Evolutionary conservation across 2,888 invertebrate species (phyloP), one percentile per base, ranked within the genome.

Genomic region (Altica lythri): DNA sequence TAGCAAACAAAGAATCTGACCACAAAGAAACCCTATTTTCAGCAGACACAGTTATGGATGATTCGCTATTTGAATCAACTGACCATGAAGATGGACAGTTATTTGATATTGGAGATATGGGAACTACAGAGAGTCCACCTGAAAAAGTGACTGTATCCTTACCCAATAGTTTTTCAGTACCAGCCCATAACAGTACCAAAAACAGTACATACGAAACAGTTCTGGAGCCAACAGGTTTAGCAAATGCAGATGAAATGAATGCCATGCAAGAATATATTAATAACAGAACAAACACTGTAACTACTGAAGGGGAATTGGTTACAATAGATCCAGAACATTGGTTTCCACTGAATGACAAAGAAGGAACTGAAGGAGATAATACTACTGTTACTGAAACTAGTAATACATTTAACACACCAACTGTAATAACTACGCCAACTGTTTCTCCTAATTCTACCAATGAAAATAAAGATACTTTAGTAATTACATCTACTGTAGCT

Each of bases 131-230:
- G 2, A 10, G 6, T 17, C 45, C 44, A n/a, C 8, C 17, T 0
- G 40, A 37, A 44, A 34, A 40, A 53, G 27, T 53, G 9, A 53
- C 42, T 12, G 25, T 53, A 6, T 47, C 17, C 9, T 40, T 53
- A 40, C 53, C 53, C 16, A 46, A 30, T 32, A 53, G 53, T 22
- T 53, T 53, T 16, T n/a, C n/a, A n/a, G n/a, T n/a, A n/a, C n/a
- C n/a, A n/a, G n/a, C n/a, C n/a, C n/a, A n/a, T n/a, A n/a, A n/a
- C n/a, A n/a, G n/a, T n/a, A n/a, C n/a, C n/a, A 17, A 35, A 6
- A 5, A 19, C 6, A 14, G 2, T 10, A 22, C 12, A 13, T 4
- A 2, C 22, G 13, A 2, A 8, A 22, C 5, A 6, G 10, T 22
- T 13, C 25, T 22, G 40, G 12, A 22, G 2, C 40, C 9, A 2